These are phyloP conservation scores for Isaurus tuberculatus DNA, from an alignment of 92 coral and sea anemone genomes.

Conservation along the genomic window DNA sequence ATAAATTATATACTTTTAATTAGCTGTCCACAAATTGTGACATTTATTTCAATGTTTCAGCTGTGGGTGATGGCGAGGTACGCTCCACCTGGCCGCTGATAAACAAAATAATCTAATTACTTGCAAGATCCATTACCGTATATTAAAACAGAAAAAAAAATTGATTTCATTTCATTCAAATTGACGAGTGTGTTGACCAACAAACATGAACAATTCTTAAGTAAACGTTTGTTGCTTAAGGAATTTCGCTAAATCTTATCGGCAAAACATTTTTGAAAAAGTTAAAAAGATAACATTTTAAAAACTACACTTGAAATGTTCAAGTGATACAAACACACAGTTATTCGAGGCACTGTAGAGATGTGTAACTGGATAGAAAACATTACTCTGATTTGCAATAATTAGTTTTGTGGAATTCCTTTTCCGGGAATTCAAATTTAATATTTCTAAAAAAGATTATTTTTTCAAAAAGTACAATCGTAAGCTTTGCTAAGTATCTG, in stretches of 20 bases:
- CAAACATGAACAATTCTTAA: not conserved
- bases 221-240: slow-evolving; percentile 50
- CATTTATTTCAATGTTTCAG: slow-evolving; percentile 59
- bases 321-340: not conserved
- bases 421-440: not conserved
- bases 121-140: slow-evolving; percentile 67
- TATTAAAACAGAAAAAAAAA: slow-evolving; percentile 44
- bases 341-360: not conserved
- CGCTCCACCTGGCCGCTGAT: slow-evolving; percentile 76
- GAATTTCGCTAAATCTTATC: slow-evolving; percentile 43
- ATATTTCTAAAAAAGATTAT: not conserved
- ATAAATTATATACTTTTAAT: slow-evolving; percentile 86
- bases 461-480: not conserved
- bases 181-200: slow-evolving; percentile 28
- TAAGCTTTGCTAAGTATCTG: not conserved
- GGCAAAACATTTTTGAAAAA: slow-evolving; percentile 45
- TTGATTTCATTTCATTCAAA: slow-evolving; percentile 47
- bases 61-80: slow-evolving; percentile 64
- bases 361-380: not conserved
- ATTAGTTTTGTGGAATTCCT: not conserved
- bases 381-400: not conserved
- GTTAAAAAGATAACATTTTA: slow-evolving; percentile 44
- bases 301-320: not conserved
- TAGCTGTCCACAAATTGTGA: slow-evolving; percentile 73
- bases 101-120: slow-evolving; percentile 84